Evolutionary conservation across 2,888 invertebrate species (phyloP).

Genomic region (Ernsta delagoae): DNA sequence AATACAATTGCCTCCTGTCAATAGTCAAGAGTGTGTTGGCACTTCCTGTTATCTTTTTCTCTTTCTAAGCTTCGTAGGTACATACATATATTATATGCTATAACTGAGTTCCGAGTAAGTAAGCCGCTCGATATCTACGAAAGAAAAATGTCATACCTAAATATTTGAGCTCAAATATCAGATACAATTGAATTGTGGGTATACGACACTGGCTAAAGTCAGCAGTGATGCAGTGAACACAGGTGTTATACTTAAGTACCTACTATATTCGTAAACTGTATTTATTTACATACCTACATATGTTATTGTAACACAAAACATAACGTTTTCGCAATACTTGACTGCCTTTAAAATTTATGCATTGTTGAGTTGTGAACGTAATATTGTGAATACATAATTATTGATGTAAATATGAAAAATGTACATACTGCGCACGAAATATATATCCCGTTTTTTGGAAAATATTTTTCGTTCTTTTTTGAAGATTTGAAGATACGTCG

Average conservation of each 20-base stretch:
- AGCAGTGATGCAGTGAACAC: conserved; percentile 19
- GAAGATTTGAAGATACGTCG: conserved; percentile 42
- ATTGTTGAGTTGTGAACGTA: conserved; percentile 20
- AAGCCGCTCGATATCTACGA: background rate
- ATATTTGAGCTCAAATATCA: conserved; percentile 17
- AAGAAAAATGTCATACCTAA: background rate
- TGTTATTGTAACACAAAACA: conserved; percentile 32
- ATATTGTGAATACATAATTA: conserved; percentile 6
- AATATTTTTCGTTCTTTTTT: conserved; percentile 44
- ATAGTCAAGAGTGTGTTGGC: too few species aligned
- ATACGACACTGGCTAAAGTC: conserved; percentile 10
- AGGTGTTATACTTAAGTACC: conserved; percentile 7
- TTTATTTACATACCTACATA: too few species aligned
- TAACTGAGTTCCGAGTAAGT: background rate
- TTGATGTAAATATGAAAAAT: conserved; percentile 42
- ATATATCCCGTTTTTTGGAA: conserved; percentile 45
- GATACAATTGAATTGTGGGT: conserved; percentile 7
- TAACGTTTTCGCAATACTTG: conserved; percentile 28
- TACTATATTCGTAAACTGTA: conserved; percentile 15
- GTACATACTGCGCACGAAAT: conserved; percentile 38
- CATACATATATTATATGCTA: too few species aligned
- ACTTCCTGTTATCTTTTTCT: too few species aligned
- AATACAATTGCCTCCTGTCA: too few species aligned
- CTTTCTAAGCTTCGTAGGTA: background rate
- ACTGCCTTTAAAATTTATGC: conserved; percentile 22